A percentile compares a stretch with the other conserved stretches of the same genome.
Evolutionary conservation across 2,113 vertebrate species (phyloP).

Genomic region (Emydura subglobosa): DNA sequence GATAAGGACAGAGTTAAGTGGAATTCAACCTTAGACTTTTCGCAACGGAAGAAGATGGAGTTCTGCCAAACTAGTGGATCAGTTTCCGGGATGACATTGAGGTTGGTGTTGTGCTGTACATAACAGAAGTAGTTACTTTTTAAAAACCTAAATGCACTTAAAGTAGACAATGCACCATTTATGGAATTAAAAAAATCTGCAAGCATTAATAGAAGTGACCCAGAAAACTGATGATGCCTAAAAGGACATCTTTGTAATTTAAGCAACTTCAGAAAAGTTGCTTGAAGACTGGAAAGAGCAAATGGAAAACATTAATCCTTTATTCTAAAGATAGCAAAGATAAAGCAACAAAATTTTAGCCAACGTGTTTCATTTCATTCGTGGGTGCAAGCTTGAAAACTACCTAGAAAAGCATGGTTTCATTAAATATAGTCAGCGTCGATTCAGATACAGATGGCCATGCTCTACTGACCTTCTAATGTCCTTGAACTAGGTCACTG

Average conservation of each 20-base stretch:
- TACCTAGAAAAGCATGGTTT: fast-evolving
- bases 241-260: not conserved
- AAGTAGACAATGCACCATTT: not conserved
- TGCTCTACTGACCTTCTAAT: not conserved
- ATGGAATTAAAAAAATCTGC: not conserved
- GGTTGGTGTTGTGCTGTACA: not conserved
- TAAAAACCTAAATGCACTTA: not conserved
- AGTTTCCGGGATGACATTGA: not conserved
- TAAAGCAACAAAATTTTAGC: constrained; percentile 16
- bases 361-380: not conserved
- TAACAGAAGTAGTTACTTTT: not conserved
- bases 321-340: not conserved
- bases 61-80: not conserved
- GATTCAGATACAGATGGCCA: fast-evolving
- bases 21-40: not conserved
- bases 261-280: not conserved
- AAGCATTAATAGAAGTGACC: not conserved
- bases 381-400: not conserved
- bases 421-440: fast-evolving
- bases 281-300: not conserved
- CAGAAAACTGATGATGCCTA: not conserved
- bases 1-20: not conserved
- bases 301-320: constrained; percentile 6
- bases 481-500: not conserved
- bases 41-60: not conserved